Evolutionary conservation across 2,113 vertebrate species (phyloP).

Genomic region (Chroicocephalus ridibundus): DNA sequence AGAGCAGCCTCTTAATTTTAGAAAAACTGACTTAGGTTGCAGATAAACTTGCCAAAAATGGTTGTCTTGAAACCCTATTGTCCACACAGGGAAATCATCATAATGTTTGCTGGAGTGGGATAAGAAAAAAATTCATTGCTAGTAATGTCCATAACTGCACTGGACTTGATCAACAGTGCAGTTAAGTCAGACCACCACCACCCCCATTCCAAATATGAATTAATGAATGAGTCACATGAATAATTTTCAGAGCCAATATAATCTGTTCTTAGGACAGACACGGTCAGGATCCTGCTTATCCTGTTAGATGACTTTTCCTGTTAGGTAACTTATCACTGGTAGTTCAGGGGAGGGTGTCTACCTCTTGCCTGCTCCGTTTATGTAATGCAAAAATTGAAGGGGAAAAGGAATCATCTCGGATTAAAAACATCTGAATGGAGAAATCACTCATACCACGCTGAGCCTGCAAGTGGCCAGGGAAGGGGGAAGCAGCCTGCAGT

Average conservation of each 20-base stretch:
- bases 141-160: neutral
- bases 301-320: neutral
- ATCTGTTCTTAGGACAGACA: neutral
- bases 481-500: neutral
- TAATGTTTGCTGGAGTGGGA: neutral
- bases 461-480: neutral
- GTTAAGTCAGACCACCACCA: neutral
- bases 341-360: neutral
- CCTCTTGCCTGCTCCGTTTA: neutral
- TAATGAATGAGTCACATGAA: neutral
- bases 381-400: neutral
- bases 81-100: neutral
- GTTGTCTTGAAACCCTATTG: neutral
- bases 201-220: neutral
- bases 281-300: neutral
- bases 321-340: neutral
- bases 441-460: neutral
- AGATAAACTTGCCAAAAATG: neutral
- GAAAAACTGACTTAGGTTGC: neutral
- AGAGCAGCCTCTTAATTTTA: neutral
- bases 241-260: neutral
- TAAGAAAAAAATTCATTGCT: neutral
- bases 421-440: neutral
- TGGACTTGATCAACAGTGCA: neutral
- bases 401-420: neutral